Percentiles rank a stretch among this genome's conserved stretches.
Conservation (phyloP, 1,140 invertebrate genomes). For the Spodoptera frugiperda region DNA sequence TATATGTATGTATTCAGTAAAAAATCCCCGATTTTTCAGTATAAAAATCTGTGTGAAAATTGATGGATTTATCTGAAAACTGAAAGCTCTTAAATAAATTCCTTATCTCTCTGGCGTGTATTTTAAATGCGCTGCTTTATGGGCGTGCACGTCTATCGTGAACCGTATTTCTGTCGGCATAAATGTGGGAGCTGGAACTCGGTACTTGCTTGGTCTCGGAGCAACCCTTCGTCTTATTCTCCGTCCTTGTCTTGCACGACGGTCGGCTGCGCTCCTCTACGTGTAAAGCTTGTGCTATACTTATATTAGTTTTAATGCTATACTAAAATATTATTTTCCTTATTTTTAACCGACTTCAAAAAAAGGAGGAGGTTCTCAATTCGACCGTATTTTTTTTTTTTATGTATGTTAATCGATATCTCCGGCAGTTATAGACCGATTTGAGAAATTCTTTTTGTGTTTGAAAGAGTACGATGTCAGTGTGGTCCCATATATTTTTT, state of each 20-base stretch:
- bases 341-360: no score
- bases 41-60: conserved; percentile 51
- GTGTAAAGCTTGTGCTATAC: conserved; percentile 57
- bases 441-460: no score
- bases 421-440: no score
- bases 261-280: conserved; percentile 80
- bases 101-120: conserved; percentile 84
- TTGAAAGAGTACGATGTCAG: no score
- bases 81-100: conserved; percentile 71
- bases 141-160: conserved; percentile 78
- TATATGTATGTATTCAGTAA: conserved; percentile 63
- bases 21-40: conserved; percentile 83
- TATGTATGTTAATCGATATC: no score
- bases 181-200: conserved; percentile 64
- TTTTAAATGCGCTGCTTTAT: conserved; percentile 86
- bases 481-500: no score
- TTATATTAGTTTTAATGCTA: conserved; percentile 40
- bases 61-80: conserved; percentile 45
- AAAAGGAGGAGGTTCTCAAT: no score
- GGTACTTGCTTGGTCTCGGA: conserved; percentile 83
- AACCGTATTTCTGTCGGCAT: conserved; percentile 64
- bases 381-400: no score
- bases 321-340: neutral
- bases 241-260: conserved; percentile 85
- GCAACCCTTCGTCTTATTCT: conserved; percentile 87